A percentile compares a stretch with the other conserved stretches of the same genome.
phyloP scores from a whole-genome alignment of 1,140 invertebrate species.

The Dendroctonus ponderosae region DNA sequence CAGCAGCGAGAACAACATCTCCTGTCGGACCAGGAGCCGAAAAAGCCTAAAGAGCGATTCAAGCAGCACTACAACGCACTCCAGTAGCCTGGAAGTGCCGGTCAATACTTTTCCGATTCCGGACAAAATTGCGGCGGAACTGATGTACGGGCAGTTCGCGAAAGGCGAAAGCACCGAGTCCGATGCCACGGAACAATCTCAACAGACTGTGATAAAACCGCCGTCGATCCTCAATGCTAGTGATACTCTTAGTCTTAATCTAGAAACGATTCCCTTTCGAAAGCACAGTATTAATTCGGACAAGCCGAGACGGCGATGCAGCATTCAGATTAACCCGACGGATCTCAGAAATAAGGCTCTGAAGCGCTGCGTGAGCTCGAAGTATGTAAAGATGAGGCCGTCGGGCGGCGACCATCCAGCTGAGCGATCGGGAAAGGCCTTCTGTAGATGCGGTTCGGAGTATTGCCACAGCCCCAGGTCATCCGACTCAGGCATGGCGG shows the following conservation, averaged over 20 bases:
- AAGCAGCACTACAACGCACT: too few species aligned
- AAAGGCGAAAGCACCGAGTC: slow-evolving; percentile 43
- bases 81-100: slow-evolving; percentile 56
- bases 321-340: slow-evolving; percentile 43
- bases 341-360: slow-evolving; percentile 37
- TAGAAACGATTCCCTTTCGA: slow-evolving; percentile 41
- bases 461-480: slow-evolving; percentile 65
- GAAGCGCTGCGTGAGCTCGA: slow-evolving; percentile 54
- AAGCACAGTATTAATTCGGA: slow-evolving; percentile 49
- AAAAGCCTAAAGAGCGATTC: slow-evolving; percentile 46
- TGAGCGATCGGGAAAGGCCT: slow-evolving; percentile 43
- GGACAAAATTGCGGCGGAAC: slow-evolving; percentile 53
- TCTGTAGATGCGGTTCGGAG: slow-evolving; percentile 61
- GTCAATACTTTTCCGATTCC: slow-evolving; percentile 52
- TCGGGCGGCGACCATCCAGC: slow-evolving; percentile 20
- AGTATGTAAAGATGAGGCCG: slow-evolving; percentile 49
- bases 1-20: slow-evolving; percentile 48
- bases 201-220: slow-evolving; percentile 53
- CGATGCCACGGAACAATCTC: slow-evolving; percentile 43
- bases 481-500: slow-evolving; percentile 80
- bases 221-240: too few species aligned
- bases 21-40: slow-evolving; percentile 30
- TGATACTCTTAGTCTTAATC: slow-evolving; percentile 39
- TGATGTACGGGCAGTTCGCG: slow-evolving; percentile 49
- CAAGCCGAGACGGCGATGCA: slow-evolving; percentile 45